These are phyloP conservation scores for Xenopus borealis DNA, from an alignment of 2,113 vertebrate genomes.

Conservation along the genomic window DNA sequence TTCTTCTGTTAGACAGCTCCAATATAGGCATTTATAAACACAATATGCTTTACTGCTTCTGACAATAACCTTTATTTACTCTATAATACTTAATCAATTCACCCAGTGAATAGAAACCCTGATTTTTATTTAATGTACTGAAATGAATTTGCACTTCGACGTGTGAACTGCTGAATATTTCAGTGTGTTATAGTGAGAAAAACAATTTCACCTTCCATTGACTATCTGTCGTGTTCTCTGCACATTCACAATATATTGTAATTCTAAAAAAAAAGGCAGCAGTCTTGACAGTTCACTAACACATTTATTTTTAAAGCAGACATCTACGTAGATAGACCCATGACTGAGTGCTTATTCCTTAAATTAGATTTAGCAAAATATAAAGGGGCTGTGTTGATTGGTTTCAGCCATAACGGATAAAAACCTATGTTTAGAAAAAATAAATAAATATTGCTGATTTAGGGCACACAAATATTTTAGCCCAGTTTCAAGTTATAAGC, in stretches of 20 bases:
- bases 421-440: no score
- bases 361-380: not conserved
- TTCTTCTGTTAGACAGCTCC: not conserved
- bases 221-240: constrained; percentile 11
- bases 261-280: not conserved
- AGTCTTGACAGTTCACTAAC: not conserved
- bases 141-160: constrained; percentile 26
- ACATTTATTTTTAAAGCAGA: constrained; percentile 1
- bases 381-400: no score
- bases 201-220: constrained; percentile 17
- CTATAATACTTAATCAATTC: not conserved
- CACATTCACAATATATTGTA: not conserved
- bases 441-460: no score
- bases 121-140: not conserved
- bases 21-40: not conserved
- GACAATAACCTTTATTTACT: not conserved
- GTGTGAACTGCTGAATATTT: constrained; percentile 6
- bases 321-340: not conserved
- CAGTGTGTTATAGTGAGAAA: constrained; percentile 16
- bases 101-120: not conserved
- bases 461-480: no score
- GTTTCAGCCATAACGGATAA: no score
- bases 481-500: no score
- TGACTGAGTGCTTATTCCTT: not conserved
- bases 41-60: not conserved